Evolutionary conservation across 2,113 vertebrate genomes (phyloP), one percentile per base, ranked within the genome.

Genomic region (Brachyistius frenatus): DNA sequence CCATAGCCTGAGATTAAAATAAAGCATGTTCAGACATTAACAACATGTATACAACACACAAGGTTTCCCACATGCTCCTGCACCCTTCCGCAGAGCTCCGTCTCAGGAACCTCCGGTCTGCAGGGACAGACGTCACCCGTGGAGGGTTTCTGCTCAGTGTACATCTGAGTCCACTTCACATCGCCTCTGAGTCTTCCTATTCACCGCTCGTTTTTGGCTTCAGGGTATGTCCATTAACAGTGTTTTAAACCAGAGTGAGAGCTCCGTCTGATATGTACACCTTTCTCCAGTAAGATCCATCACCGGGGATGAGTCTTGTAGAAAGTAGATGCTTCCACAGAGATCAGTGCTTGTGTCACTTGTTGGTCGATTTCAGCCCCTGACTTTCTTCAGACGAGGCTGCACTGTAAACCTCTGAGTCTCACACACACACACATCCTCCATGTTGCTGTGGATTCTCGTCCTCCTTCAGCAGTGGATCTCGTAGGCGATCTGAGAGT

Each of bases 401-500:
- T 70, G 52, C 56, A 2, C 16, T 36, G 9, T 50, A 44, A 58
- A 68, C 10, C n/a, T 41, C 30, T 46, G 3, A 11, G 7, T 50
- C 30, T 44, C 10, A 44, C 41, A 44, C 10, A 44, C 41, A 44
- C 10, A 44, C 5, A 44, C 10, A 44, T 11, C 41, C 10, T 11
- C 41, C 4, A 1, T 44, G 41, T 44, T 44, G 4, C 6, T 11
- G 41, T 44, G 13, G 41, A 47, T 32, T 30, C n/a, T 33, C 37
- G 35, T 10, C 9, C 49, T 15, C 4, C 37, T 79, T 96, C 93
- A 98, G 94, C 96, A 97, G 86, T 95, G 96, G 76, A 96, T 95
- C 87, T 97, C 96, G 1, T 96, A 97, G 16, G 96, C 96, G 0
- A 96, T 94, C 64, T 95, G 96, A n/a, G 95, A 93, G 87, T 95